These are phyloP conservation scores for Atlantisia rogersi DNA, from an alignment of 2,113 vertebrate species.

Conservation along the genomic window DNA sequence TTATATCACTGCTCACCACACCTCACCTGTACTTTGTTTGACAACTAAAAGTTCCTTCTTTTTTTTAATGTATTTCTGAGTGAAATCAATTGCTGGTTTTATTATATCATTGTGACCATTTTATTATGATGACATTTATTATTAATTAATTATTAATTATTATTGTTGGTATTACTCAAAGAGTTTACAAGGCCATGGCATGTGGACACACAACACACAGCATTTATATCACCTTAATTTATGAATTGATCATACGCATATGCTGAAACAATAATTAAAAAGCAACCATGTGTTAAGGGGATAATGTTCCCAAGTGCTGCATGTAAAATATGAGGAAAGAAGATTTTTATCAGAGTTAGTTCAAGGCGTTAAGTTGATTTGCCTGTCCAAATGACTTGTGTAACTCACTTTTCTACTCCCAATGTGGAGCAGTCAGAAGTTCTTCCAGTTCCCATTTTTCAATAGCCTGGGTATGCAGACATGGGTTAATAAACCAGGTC, in stretches of 20 bases:
- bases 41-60: neutral
- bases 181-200: neutral
- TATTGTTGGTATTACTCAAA: neutral
- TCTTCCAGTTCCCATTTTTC: neutral
- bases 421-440: rapidly evolving
- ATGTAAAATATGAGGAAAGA: neutral
- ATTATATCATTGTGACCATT: neutral
- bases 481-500: neutral
- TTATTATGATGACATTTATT: neutral
- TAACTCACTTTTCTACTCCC: neutral
- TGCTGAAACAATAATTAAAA: neutral
- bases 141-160: neutral
- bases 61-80: neutral
- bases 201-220: neutral
- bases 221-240: neutral
- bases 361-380: neutral
- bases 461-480: neutral
- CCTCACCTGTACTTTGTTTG: neutral
- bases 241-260: neutral
- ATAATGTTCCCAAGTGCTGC: neutral
- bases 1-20: neutral
- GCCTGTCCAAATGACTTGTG: neutral
- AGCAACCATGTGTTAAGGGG: neutral
- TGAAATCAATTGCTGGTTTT: neutral
- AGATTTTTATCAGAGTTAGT: neutral